Conservation (phyloP, 2,888 invertebrate genomes). For the Melipona beecheii region DNA sequence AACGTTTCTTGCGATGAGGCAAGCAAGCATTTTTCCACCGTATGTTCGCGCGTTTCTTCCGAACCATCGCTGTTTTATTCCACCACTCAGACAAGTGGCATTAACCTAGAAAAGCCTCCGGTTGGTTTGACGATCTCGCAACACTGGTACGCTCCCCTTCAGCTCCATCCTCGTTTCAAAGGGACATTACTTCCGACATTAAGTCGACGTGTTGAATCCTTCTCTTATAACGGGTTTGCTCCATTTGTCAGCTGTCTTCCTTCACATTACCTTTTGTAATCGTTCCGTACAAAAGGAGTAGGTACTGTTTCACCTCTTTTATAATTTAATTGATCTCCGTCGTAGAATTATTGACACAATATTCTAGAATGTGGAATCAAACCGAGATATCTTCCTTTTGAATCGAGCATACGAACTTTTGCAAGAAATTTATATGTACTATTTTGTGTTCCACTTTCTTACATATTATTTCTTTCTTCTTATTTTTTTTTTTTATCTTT, state of each 20-base stretch:
- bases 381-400: not conserved
- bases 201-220: conserved; percentile 24
- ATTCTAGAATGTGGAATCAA: too few relatives aligned
- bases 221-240: not conserved
- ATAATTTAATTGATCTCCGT: not conserved
- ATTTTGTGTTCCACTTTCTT: not conserved
- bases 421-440: too few relatives aligned
- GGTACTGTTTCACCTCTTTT: not conserved
- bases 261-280: too few relatives aligned
- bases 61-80: conserved; percentile 20
- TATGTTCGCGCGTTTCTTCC: conserved; percentile 13
- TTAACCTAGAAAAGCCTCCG: conserved; percentile 40
- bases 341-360: not conserved
- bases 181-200: conserved; percentile 3
- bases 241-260: not conserved
- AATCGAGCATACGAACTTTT: not conserved
- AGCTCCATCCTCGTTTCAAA: conserved; percentile 2
- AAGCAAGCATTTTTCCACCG: conserved; percentile 6
- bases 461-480: too few relatives aligned
- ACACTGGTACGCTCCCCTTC: conserved; percentile 4
- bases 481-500: not conserved
- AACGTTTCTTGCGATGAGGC: not conserved
- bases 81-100: conserved; percentile 30
- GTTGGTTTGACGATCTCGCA: conserved; percentile 18
- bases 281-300: not conserved